Conservation (phyloP, 2,113 vertebrate species). For the Smithornis capensis region DNA sequence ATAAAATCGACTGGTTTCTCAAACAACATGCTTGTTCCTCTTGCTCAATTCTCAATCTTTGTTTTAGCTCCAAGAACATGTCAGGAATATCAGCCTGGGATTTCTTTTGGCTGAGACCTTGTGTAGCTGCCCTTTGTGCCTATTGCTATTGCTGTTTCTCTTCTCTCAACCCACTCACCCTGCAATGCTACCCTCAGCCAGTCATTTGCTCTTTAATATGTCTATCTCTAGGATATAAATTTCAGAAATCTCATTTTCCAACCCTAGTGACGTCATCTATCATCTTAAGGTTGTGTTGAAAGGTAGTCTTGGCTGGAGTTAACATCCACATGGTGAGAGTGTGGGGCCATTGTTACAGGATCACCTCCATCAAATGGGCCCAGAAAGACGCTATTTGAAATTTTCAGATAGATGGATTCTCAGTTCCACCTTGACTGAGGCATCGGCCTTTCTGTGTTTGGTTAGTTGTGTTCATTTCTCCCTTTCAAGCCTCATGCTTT, state of each 20-base stretch:
- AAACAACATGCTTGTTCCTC: background rate
- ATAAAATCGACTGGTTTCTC: background rate
- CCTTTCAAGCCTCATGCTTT: background rate
- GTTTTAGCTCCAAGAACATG: background rate
- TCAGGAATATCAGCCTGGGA: background rate
- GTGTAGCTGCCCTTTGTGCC: background rate
- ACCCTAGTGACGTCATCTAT: background rate
- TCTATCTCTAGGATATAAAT: background rate
- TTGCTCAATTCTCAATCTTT: background rate
- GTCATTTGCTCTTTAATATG: background rate
- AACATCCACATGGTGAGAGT: background rate
- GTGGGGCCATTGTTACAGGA: rapidly evolving
- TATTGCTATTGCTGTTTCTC: background rate
- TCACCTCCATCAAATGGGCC: rapidly evolving
- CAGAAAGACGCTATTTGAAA: background rate
- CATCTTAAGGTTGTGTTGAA: background rate
- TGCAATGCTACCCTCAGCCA: background rate
- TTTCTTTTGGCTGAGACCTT: background rate
- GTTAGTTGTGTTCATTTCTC: background rate
- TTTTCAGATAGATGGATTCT: background rate
- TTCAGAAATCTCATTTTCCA: background rate
- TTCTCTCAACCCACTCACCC: background rate
- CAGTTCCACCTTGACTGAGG: background rate
- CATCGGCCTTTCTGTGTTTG: background rate
- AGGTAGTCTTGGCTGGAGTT: background rate